phyloP scores from a whole-genome alignment of 2,797 vertebrate species.

The Alectoris magna region DNA sequence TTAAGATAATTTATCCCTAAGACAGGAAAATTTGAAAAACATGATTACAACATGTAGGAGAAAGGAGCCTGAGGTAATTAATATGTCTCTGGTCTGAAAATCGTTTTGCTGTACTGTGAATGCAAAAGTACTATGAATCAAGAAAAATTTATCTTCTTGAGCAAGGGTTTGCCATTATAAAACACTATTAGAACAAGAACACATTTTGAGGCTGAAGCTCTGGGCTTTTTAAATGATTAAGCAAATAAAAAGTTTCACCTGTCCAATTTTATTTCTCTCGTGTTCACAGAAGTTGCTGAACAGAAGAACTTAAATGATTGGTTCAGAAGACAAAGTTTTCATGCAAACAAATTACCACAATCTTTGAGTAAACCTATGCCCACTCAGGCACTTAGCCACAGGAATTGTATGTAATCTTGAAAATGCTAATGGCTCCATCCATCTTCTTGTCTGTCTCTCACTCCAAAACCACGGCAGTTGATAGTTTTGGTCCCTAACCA shows the following conservation, averaged over 20 bases:
- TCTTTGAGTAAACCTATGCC: not conserved
- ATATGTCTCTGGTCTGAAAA: slow-evolving; percentile 44
- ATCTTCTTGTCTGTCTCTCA: not conserved
- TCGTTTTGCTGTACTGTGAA: not conserved
- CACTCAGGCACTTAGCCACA: not conserved
- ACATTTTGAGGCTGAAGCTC: not conserved
- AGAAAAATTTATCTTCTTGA: not conserved
- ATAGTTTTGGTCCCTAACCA: not conserved
- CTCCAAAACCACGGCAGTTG: not conserved
- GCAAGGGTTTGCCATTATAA: not conserved
- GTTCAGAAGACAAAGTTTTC: not conserved
- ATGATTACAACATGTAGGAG: not conserved
- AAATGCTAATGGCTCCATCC: not conserved
- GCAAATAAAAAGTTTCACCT: not conserved
- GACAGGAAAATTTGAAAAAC: not conserved
- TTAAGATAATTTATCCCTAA: slow-evolving; percentile 6
- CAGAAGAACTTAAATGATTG: not conserved
- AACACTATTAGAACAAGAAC: not conserved
- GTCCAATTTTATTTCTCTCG: not conserved
- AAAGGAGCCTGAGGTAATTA: not conserved
- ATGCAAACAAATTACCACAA: not conserved
- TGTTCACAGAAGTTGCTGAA: not conserved
- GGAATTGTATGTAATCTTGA: not conserved
- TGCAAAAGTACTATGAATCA: not conserved
- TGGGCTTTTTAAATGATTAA: not conserved